Evolutionary conservation across 2,888 invertebrate species (phyloP).

Genomic region (Pterostichus niger): DNA sequence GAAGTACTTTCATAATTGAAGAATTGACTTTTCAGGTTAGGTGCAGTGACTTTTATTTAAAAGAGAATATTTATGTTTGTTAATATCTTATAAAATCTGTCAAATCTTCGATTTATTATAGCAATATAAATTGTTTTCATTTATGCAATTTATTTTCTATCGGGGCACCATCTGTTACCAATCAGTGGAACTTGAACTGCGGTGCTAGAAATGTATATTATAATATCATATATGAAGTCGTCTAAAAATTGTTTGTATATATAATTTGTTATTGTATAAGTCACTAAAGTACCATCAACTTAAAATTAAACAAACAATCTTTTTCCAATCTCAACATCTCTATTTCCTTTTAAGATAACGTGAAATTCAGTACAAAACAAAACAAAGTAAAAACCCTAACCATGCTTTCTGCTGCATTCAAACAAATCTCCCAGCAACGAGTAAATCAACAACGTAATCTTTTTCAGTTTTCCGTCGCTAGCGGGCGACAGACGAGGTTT

Average conservation of each 20-base stretch:
- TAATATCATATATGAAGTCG: too few species aligned
- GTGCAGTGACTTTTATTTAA: too few species aligned
- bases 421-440: constrained; percentile 34
- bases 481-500: constrained; percentile 29
- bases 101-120: too few species aligned
- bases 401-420: constrained; percentile 29
- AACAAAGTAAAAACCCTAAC: constrained; percentile 22
- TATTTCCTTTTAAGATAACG: constrained; percentile 37
- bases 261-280: neutral
- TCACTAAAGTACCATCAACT: constrained; percentile 22
- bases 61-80: too few species aligned
- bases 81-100: too few species aligned
- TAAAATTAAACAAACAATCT: constrained; percentile 47
- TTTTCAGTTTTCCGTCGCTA: constrained; percentile 29
- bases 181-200: too few species aligned
- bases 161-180: too few species aligned
- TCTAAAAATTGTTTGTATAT: constrained; percentile 16
- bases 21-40: too few species aligned
- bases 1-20: too few species aligned
- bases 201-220: too few species aligned
- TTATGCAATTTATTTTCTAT: too few species aligned
- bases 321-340: constrained; percentile 16
- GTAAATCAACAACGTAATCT: constrained; percentile 50
- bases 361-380: constrained; percentile 10
- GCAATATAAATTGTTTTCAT: too few species aligned